Evolutionary conservation across 2,888 invertebrate species (phyloP).

Genomic region (Watsonalla cultraria): DNA sequence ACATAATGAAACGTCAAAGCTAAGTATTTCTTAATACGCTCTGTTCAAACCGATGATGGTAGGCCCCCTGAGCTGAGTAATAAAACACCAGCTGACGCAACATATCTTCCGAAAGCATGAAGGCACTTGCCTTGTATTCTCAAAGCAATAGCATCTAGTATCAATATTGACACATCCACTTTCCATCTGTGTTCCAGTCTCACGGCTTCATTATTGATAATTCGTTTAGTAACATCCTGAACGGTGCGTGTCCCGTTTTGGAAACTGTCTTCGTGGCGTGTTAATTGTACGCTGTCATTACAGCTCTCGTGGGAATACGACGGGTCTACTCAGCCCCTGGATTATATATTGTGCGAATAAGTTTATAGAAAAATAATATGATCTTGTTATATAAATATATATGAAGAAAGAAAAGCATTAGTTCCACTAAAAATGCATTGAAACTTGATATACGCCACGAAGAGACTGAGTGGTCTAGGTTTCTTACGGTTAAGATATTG

Average conservation of each 20-base stretch:
- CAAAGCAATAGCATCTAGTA: constrained; percentile 14
- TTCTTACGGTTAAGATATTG: no score
- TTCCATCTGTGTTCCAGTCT: constrained; percentile 25
- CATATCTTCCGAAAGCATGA: constrained; percentile 3
- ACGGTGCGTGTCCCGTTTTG: background rate
- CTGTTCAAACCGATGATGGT: no score
- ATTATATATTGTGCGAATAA: no score
- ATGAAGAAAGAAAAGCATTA: no score
- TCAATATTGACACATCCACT: constrained; percentile 40
- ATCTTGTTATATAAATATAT: no score
- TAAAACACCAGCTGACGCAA: background rate
- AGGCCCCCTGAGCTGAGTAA: no score
- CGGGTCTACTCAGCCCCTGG: background rate
- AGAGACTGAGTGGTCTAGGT: no score
- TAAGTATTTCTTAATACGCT: no score
- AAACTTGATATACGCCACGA: no score
- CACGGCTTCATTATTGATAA: constrained; percentile 38
- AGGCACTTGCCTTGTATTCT: constrained; percentile 8
- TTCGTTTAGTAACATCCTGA: constrained; percentile 24
- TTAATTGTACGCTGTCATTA: background rate
- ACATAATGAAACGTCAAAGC: no score
- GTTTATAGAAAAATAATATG: no score
- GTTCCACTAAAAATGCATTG: no score
- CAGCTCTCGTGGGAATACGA: background rate
- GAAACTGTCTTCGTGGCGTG: background rate